phyloP scores from a whole-genome alignment of 1,140 invertebrate genomes.

The Himalopsyche phryganea region DNA sequence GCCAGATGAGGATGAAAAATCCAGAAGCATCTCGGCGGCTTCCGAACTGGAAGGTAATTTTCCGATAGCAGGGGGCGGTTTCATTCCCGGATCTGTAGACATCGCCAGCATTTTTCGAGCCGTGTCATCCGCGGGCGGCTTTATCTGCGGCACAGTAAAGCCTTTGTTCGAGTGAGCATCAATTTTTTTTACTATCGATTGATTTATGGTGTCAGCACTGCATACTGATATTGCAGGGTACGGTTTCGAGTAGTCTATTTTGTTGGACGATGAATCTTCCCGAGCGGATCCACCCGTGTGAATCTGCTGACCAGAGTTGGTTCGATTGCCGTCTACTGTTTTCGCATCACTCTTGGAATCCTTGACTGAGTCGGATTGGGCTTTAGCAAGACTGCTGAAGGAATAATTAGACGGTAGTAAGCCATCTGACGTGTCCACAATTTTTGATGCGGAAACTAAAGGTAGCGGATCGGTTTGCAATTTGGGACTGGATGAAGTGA shows the following conservation, averaged over 20 bases:
- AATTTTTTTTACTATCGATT: conserved; percentile 22
- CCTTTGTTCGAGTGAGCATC: conserved; percentile 43
- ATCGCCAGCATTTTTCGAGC: conserved; percentile 13
- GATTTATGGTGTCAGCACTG: conserved; percentile 27
- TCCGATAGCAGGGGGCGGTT: conserved; percentile 43
- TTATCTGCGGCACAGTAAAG: conserved; percentile 43
- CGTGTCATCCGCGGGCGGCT: conserved; percentile 41
- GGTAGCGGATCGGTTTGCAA: conserved; percentile 21
- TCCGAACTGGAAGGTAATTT: conserved; percentile 53
- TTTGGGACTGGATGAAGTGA: conserved; percentile 23
- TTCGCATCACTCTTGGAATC: conserved; percentile 22
- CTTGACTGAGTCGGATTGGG: conserved; percentile 23
- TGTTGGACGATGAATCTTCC: conserved; percentile 15
- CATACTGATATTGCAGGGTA: conserved; percentile 26
- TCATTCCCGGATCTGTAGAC: conserved; percentile 45
- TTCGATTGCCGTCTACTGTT: conserved; percentile 15
- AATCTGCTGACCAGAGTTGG: conserved; percentile 8
- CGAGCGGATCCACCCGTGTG: not conserved
- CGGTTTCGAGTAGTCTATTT: conserved; percentile 24
- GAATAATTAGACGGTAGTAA: conserved; percentile 24
- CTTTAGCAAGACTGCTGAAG: conserved; percentile 25
- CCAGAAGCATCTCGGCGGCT: conserved; percentile 59
- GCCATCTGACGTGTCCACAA: conserved; percentile 13
- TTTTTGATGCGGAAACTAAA: conserved; percentile 16
- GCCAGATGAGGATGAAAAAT: conserved; percentile 60